These are phyloP conservation scores for Acipenser oxyrinchus DNA, from an alignment of 2,797 vertebrate genomes.

Conservation along the genomic window DNA sequence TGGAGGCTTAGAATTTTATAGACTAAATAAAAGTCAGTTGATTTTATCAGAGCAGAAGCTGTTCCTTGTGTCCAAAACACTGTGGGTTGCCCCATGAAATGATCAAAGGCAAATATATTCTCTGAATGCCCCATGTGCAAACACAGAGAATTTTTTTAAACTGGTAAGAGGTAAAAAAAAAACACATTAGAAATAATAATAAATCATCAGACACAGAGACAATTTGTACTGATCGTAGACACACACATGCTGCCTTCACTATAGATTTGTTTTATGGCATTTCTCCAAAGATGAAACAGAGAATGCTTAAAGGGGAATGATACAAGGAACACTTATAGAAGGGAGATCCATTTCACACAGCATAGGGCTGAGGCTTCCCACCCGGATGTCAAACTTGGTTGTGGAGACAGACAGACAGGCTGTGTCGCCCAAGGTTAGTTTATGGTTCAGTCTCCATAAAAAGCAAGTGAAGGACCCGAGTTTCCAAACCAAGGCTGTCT, in stretches of 20 bases:
- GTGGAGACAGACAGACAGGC: constrained; percentile 21
- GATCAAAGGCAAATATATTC: no score
- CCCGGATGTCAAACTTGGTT: constrained; percentile 24
- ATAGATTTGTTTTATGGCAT: constrained; percentile 12
- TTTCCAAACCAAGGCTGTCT: no score
- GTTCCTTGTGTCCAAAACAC: no score
- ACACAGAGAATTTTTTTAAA: no score
- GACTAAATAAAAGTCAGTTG: background rate
- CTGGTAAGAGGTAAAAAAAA: no score
- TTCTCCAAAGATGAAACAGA: constrained; percentile 15
- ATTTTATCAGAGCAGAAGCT: no score
- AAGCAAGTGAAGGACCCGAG: constrained; percentile 11
- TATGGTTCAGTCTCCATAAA: constrained; percentile 24
- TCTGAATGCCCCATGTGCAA: no score
- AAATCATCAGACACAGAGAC: no score
- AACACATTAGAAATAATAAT: no score
- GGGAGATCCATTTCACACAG: background rate
- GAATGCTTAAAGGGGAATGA: constrained; percentile 16
- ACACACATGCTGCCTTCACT: no score
- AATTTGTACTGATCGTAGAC: no score
- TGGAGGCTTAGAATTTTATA: constrained; percentile 1
- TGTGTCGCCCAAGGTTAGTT: constrained; percentile 8
- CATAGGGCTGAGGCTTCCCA: constrained; percentile 17
- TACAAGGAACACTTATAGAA: constrained; percentile 14
- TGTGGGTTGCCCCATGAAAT: no score